Conservation (phyloP, 2,888 invertebrate genomes). For the Sinohyriopsis cumingii region DNA sequence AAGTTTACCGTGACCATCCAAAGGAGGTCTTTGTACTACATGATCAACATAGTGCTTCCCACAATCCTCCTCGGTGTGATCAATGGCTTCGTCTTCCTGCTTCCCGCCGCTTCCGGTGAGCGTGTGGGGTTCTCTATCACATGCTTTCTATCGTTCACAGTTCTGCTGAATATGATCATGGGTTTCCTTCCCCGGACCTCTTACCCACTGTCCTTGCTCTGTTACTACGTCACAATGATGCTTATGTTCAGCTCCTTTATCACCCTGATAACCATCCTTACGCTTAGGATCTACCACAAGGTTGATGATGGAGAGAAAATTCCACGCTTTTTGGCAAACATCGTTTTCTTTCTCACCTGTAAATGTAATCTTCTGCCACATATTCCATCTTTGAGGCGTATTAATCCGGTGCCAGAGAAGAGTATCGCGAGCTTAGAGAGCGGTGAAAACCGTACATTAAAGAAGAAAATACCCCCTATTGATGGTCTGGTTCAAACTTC, state of each 20-base stretch:
- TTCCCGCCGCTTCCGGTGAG: slow-evolving; percentile 35
- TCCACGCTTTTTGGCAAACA: too few relatives aligned
- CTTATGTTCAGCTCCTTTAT: slow-evolving; percentile 32
- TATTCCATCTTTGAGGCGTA: too few relatives aligned
- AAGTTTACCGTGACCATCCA: slow-evolving; percentile 25
- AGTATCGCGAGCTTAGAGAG: too few relatives aligned
- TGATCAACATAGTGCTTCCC: slow-evolving; percentile 32
- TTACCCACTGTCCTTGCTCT: slow-evolving; percentile 31
- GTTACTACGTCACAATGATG: slow-evolving; percentile 35
- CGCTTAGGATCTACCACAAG: slow-evolving; percentile 31
- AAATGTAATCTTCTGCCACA: too few relatives aligned
- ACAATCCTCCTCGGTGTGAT: slow-evolving; percentile 30
- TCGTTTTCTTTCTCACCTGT: too few relatives aligned
- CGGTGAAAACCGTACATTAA: too few relatives aligned
- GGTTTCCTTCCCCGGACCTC: slow-evolving; percentile 31
- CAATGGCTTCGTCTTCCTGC: slow-evolving; percentile 35
- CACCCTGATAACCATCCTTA: slow-evolving; percentile 24
- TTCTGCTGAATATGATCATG: slow-evolving; percentile 38
- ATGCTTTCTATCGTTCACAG: slow-evolving; percentile 38
- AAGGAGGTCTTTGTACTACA: slow-evolving; percentile 30
- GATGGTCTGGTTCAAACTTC: too few relatives aligned
- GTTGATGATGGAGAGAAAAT: too few relatives aligned
- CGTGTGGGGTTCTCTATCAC: slow-evolving; percentile 37
- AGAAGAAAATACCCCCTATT: too few relatives aligned
- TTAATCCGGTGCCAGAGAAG: too few relatives aligned